phyloP scores from a whole-genome alignment of 2,113 vertebrate species.

The Toxostoma redivivum region DNA sequence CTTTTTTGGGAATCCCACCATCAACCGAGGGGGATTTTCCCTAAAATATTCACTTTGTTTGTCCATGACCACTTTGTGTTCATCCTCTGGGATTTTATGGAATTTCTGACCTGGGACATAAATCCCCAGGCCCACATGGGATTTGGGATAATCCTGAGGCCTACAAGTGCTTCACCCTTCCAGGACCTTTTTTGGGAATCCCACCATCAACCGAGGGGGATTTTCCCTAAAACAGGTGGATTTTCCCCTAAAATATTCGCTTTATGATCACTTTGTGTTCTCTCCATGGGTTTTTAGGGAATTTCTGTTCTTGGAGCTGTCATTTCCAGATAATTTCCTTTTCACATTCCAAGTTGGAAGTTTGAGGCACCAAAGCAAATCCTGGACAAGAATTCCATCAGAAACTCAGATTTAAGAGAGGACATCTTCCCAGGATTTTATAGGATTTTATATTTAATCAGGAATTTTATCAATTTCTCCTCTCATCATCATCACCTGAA shows the following conservation, averaged over 20 bases:
- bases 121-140: neutral
- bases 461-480: neutral
- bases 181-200: too few relatives aligned
- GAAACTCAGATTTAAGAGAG: neutral
- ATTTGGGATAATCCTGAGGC: too few relatives aligned
- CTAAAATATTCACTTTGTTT: neutral
- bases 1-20: neutral
- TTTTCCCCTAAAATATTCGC: neutral
- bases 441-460: neutral
- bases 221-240: neutral
- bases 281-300: neutral
- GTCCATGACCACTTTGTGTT: neutral
- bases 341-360: fast-evolving
- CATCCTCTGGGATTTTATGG: fast-evolving
- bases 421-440: neutral
- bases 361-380: neutral
- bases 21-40: neutral
- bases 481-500: neutral
- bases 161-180: too few relatives aligned
- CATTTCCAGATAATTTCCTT: neutral
- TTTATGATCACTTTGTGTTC: neutral
- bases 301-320: neutral
- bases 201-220: too few relatives aligned
- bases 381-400: neutral
- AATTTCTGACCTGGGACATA: neutral